Conservation (phyloP, 2,797 vertebrate species). For the Spinibarbus caldwelli region DNA sequence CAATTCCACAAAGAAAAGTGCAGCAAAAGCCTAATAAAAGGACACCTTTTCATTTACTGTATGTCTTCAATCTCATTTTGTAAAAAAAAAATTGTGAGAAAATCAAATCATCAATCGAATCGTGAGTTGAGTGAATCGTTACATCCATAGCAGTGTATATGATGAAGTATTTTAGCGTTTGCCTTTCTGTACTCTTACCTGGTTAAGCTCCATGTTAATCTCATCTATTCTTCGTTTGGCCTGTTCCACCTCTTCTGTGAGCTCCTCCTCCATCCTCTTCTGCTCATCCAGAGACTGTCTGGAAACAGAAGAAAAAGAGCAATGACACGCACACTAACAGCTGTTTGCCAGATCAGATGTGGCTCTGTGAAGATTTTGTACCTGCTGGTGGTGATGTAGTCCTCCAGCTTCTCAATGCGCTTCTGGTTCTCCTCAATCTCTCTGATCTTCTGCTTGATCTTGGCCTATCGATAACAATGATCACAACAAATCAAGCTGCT, state of each 20-base stretch:
- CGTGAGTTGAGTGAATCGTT: too few species aligned
- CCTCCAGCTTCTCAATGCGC: slow-evolving; percentile 95
- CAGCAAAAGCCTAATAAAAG: too few species aligned
- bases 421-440: slow-evolving; percentile 99
- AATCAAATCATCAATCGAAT: too few species aligned
- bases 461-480: slow-evolving; percentile 78
- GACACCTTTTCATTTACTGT: too few species aligned
- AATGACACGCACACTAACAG: neutral
- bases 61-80: too few species aligned
- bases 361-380: slow-evolving; percentile 58
- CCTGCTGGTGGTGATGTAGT: slow-evolving; percentile 98
- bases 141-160: too few species aligned
- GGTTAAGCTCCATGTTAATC: slow-evolving; percentile 95
- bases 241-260: slow-evolving; percentile 92
- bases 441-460: slow-evolving; percentile 96
- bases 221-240: slow-evolving; percentile 96
- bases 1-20: too few species aligned
- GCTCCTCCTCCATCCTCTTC: slow-evolving; percentile 91
- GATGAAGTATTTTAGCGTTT: neutral
- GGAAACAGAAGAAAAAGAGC: neutral
- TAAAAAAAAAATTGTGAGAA: too few species aligned
- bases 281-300: slow-evolving; percentile 94
- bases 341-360: neutral
- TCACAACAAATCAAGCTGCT: neutral
- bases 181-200: slow-evolving; percentile 74